Evolutionary conservation across 1,140 invertebrate genomes (phyloP).

Genomic region (Saccostrea glomerata): DNA sequence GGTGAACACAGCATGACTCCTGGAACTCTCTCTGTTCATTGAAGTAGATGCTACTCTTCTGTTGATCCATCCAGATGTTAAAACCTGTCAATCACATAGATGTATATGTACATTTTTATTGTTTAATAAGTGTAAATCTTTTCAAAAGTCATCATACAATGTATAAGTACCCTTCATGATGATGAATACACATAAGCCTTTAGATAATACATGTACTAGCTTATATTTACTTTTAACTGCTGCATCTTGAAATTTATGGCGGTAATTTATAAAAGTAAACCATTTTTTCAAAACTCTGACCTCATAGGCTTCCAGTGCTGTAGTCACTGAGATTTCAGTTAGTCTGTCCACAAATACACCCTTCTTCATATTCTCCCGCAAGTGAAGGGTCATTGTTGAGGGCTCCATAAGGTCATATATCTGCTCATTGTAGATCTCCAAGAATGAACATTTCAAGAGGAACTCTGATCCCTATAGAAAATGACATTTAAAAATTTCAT

Average conservation of each 20-base stretch:
- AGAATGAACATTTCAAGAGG: slow-evolving; percentile 78
- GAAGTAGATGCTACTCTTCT: slow-evolving; percentile 76
- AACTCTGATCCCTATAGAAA: slow-evolving; percentile 71
- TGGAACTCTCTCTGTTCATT: slow-evolving; percentile 79
- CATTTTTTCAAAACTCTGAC: neutral
- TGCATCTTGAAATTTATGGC: no score
- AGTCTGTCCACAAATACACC: slow-evolving; percentile 77
- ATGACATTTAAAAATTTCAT: neutral
- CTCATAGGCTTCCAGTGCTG: slow-evolving; percentile 75
- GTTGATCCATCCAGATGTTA: slow-evolving; percentile 74
- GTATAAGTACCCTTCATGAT: neutral
- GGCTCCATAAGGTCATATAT: slow-evolving; percentile 79
- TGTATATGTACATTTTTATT: no score
- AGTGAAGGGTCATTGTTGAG: slow-evolving; percentile 67
- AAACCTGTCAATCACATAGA: slow-evolving; percentile 60
- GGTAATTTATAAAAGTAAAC: neutral
- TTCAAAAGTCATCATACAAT: neutral
- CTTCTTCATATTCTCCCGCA: slow-evolving; percentile 76
- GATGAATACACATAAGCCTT: no score
- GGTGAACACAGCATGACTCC: slow-evolving; percentile 79
- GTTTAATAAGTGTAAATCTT: no score
- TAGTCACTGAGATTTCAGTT: slow-evolving; percentile 71
- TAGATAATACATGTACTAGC: no score
- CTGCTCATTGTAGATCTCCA: slow-evolving; percentile 81
- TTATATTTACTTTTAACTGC: no score